Evolutionary conservation across 2,113 vertebrate genomes (phyloP).

Genomic region (Pogona vitticeps): DNA sequence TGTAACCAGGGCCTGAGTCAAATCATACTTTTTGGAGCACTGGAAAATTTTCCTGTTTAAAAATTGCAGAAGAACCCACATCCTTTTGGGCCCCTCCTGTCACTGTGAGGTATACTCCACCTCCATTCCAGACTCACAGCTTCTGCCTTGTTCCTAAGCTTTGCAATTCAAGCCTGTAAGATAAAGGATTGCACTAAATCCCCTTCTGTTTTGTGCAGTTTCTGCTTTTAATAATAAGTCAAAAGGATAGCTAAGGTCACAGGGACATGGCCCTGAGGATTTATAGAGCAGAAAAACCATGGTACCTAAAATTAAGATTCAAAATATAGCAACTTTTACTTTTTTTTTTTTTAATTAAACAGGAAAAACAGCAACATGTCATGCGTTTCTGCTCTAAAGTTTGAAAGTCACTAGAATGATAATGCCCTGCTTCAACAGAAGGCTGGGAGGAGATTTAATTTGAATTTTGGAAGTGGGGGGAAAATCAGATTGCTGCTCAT

Average conservation of each 20-base stretch:
- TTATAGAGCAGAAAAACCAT: constrained; percentile 45
- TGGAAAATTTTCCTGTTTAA: too few relatives aligned
- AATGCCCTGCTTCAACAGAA: constrained; percentile 45
- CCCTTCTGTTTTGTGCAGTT: constrained; percentile 11
- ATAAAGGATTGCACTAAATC: not conserved
- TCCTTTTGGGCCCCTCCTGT: too few relatives aligned
- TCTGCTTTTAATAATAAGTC: constrained; percentile 18
- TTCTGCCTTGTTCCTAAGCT: too few relatives aligned
- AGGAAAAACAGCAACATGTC: constrained; percentile 28
- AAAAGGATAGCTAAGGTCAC: constrained; percentile 30
- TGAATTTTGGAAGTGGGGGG: constrained; percentile 44
- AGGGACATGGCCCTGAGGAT: constrained; percentile 36
- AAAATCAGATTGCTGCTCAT: constrained; percentile 48
- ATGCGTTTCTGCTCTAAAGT: not conserved
- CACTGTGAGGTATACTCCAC: too few relatives aligned
- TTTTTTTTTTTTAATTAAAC: too few relatives aligned
- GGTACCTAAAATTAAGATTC: constrained; percentile 30
- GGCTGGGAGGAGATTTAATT: constrained; percentile 49
- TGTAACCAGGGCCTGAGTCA: too few relatives aligned
- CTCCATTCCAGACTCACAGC: not conserved
- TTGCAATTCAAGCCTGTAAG: not conserved
- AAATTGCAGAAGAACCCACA: too few relatives aligned
- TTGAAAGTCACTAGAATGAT: constrained; percentile 63
- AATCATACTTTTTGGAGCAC: too few relatives aligned
- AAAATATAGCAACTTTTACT: constrained; percentile 37